Conservation (phyloP, 2,113 vertebrate genomes). For the Gobio gobio region DNA sequence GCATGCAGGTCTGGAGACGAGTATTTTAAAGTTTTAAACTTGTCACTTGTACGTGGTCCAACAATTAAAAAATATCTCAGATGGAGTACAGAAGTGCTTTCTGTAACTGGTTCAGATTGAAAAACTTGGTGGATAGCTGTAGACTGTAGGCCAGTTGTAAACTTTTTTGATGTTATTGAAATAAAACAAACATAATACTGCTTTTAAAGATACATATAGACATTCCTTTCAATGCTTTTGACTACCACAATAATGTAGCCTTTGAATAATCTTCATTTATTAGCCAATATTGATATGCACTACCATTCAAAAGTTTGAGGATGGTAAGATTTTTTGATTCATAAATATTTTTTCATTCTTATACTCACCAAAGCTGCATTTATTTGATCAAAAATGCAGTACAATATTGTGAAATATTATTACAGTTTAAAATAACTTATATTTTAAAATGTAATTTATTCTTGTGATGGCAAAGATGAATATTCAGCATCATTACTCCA, state of each 20-base stretch:
- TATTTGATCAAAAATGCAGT: not conserved
- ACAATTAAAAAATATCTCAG: not conserved
- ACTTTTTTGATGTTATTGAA: not conserved
- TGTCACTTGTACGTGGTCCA: not conserved
- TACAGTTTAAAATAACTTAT: not conserved
- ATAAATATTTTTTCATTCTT: no score
- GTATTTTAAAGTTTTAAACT: not conserved
- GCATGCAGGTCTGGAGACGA: not conserved
- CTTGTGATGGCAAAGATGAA: not conserved
- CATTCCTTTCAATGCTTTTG: not conserved
- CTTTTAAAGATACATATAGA: not conserved
- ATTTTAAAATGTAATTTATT: not conserved
- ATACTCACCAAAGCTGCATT: not conserved
- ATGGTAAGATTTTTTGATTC: not conserved
- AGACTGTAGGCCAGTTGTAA: not conserved
- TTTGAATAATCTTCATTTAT: not conserved
- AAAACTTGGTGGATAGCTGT: not conserved
- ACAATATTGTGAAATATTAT: not conserved
- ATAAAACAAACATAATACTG: not conserved
- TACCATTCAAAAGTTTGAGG: not conserved
- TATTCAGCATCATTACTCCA: not conserved
- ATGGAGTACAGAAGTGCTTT: not conserved
- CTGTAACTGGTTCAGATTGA: not conserved
- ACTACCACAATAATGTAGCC: not conserved
- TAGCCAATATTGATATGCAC: no score